Conservation (phyloP, 1,140 invertebrate species). For the Hycleus cichorii region DNA sequence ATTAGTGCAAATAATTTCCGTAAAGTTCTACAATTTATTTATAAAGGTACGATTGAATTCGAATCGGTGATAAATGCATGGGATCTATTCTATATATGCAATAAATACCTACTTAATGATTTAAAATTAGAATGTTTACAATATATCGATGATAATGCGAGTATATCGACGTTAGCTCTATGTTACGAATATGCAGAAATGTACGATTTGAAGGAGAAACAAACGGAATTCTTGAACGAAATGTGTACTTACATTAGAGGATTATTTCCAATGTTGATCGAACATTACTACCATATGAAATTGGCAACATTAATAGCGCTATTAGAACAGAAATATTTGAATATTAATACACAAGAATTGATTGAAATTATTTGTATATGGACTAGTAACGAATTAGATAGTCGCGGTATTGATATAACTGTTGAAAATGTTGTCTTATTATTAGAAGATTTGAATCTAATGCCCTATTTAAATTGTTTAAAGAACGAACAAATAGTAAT, state of each 20-base stretch:
- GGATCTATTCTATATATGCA: constrained; percentile 48
- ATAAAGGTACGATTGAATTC: constrained; percentile 47
- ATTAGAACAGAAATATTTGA: constrained; percentile 42
- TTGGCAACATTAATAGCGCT: constrained; percentile 42
- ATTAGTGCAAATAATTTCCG: constrained; percentile 48
- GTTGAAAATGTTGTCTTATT: constrained; percentile 41
- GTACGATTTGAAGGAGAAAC: constrained; percentile 44
- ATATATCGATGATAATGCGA: constrained; percentile 45
- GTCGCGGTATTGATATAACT: constrained; percentile 35
- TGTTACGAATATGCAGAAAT: constrained; percentile 49
- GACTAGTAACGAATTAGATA: constrained; percentile 43
- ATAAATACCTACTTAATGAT: constrained; percentile 49
- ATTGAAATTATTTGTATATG: constrained; percentile 45
- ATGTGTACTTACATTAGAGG: constrained; percentile 45
- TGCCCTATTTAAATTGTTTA: constrained; percentile 11
- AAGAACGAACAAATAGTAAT: not conserved
- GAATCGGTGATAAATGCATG: constrained; percentile 46
- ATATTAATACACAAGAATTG: constrained; percentile 44
- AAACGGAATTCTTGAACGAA: constrained; percentile 42
- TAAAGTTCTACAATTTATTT: constrained; percentile 48
- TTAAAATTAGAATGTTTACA: constrained; percentile 44
- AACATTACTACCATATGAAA: constrained; percentile 43
- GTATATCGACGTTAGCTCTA: constrained; percentile 46
- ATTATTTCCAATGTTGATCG: constrained; percentile 37
- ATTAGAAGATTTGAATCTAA: constrained; percentile 37